These are phyloP conservation scores for Struthidea cinerea DNA, from an alignment of 2,113 vertebrate genomes.

Conservation along the genomic window DNA sequence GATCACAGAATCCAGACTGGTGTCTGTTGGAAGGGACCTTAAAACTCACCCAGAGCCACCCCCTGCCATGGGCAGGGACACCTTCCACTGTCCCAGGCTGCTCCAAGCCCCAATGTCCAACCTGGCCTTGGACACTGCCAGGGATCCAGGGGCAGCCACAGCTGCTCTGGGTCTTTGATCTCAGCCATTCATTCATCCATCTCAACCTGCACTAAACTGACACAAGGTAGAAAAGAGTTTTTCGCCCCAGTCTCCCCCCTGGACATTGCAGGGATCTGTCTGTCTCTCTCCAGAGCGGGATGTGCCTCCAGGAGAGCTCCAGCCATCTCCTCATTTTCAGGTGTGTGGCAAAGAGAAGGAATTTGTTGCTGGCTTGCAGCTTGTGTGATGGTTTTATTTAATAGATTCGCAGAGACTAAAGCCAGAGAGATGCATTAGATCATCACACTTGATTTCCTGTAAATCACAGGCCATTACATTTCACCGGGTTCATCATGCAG, in stretches of 20 bases:
- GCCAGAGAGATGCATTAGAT: not conserved
- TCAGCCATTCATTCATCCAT: not conserved
- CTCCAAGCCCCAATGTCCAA: fast-evolving
- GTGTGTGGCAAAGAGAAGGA: not conserved
- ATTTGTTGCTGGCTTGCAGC: not conserved
- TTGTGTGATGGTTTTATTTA: not conserved
- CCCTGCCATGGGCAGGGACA: not conserved
- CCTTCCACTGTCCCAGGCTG: not conserved
- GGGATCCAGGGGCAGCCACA: not conserved
- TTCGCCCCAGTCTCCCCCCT: fast-evolving
- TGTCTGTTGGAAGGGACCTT: not conserved
- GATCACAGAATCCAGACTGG: not conserved
- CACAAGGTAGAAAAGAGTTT: not conserved
- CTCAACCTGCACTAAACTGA: not conserved
- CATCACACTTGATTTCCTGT: not conserved
- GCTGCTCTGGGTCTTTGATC: not conserved
- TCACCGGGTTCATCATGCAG: not conserved
- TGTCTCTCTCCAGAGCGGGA: not conserved
- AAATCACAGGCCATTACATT: not conserved
- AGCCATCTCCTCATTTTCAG: not conserved
- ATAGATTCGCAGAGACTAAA: not conserved
- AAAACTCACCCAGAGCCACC: not conserved
- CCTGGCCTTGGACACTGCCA: not conserved
- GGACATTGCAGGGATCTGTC: not conserved
- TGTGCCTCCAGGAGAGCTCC: not conserved